These are phyloP conservation scores for Drosophila subquinaria DNA, from an alignment of 2,888 invertebrate species.

Conservation along the genomic window DNA sequence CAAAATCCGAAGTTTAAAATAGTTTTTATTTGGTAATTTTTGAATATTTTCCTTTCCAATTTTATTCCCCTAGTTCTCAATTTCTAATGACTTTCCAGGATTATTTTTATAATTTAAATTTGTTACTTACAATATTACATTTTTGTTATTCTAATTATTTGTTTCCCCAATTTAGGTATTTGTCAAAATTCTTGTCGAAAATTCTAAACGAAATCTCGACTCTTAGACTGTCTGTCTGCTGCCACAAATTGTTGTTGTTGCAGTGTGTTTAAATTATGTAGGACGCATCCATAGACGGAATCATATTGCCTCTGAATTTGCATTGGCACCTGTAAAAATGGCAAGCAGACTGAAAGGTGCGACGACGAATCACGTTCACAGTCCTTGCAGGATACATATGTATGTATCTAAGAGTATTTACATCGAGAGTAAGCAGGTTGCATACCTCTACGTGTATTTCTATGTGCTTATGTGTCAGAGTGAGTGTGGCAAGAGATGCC, in stretches of 20 bases:
- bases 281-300: constrained; percentile 62
- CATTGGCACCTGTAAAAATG: constrained; percentile 75
- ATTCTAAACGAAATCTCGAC: neutral
- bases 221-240: neutral
- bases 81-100: too few relatives aligned
- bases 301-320: constrained; percentile 70
- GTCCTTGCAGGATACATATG: constrained; percentile 28
- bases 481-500: constrained; percentile 51
- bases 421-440: constrained; percentile 18
- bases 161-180: neutral
- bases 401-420: constrained; percentile 17
- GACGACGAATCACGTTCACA: constrained; percentile 71
- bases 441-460: constrained; percentile 18
- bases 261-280: constrained; percentile 70
- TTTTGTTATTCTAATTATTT: neutral
- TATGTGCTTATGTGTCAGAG: neutral
- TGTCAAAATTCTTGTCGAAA: neutral
- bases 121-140: too few relatives aligned
- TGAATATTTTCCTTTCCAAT: too few relatives aligned
- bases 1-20: too few relatives aligned
- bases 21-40: too few relatives aligned
- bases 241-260: constrained; percentile 11
- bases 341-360: constrained; percentile 45
- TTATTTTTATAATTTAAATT: too few relatives aligned
- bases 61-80: too few relatives aligned